Evolutionary conservation across 30 jellyfish, hydroid and myxozoan genomes (phyloP), one percentile per base, ranked within the genome.

Genomic region (Aurelia aurita): DNA sequence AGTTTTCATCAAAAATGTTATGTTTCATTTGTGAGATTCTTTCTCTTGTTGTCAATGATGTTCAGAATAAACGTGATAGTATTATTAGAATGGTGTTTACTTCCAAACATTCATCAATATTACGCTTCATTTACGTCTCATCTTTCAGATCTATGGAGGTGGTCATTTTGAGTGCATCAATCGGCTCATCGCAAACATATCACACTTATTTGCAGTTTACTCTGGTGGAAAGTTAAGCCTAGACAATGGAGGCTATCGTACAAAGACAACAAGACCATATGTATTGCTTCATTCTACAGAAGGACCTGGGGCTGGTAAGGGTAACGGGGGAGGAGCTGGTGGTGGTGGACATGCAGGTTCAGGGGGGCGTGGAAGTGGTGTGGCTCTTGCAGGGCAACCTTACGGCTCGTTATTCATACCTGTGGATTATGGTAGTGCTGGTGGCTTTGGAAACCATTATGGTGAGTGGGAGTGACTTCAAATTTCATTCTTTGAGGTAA

Each of bases 311-410:
- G 72, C 59, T 31, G 92, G 92, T 46, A 69, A 57, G 58, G 92
- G 86, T 4, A 82, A 46, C 44, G n/a, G 62, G 1, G 19, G 72
- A 21, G 92, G 92, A 5, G 86, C 86, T 21, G 92, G 92, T 35
- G 92, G 92, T 23, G 92, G 86, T 29, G 92, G 92, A 12, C 92
- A 82, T 55, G 92, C 92, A 26, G 92, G 92, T 5, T 68, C 92
- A 3, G 92, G 92, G 21, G 92, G 92, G 26, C 86, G 92, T 35
- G 86, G 92, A 21, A 31, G 26, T 11, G 86, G 86, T 8, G 86
- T 82, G 61, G 11, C 44, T 49, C 57, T 29, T 8, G 92, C 92
- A 0, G 92, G 92, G 20, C 86, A 49, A 16, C 92, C 92, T 23
- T 82, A 82, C 54, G 92, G 92, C 39, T 82, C 92, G 5, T 74